These are phyloP conservation scores for Clupea harengus DNA, from an alignment of 2,113 vertebrate species.

Conservation along the genomic window DNA sequence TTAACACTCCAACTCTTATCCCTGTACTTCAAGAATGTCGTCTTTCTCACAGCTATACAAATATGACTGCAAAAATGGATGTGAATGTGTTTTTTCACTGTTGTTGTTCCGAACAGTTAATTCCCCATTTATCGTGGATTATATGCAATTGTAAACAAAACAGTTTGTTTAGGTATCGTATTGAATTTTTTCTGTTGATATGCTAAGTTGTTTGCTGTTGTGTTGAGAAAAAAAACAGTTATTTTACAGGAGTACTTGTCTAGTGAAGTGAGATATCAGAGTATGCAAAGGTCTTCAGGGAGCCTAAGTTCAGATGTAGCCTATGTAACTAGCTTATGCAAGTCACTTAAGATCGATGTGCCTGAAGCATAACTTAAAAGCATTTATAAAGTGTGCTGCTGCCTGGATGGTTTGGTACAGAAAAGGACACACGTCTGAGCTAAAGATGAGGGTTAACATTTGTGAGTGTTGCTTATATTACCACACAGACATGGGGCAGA, in stretches of 20 bases:
- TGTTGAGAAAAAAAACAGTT: not conserved
- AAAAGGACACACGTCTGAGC: not conserved
- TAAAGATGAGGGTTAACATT: not conserved
- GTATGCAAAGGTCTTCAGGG: not conserved
- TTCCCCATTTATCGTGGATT: not conserved
- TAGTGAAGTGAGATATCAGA: not conserved
- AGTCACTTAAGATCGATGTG: not conserved
- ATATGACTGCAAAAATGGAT: not conserved
- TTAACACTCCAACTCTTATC: conserved; percentile 26
- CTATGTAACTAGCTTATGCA: not conserved
- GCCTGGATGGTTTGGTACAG: not conserved
- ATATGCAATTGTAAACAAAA: not conserved
- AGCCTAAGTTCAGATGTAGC: not conserved
- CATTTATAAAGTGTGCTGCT: not conserved
- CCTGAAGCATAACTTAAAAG: not conserved
- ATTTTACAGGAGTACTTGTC: not conserved
- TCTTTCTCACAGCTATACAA: not conserved
- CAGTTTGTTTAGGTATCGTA: not conserved
- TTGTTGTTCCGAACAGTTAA: not conserved
- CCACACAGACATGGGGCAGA: not conserved
- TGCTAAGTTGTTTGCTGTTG: not conserved
- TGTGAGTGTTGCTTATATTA: conserved; percentile 14
- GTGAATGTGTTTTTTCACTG: not conserved
- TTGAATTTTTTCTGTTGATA: not conserved
- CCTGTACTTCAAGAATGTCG: not conserved